These are phyloP conservation scores for Acrobasis suavella DNA, from an alignment of 2,888 invertebrate species.

Conservation along the genomic window DNA sequence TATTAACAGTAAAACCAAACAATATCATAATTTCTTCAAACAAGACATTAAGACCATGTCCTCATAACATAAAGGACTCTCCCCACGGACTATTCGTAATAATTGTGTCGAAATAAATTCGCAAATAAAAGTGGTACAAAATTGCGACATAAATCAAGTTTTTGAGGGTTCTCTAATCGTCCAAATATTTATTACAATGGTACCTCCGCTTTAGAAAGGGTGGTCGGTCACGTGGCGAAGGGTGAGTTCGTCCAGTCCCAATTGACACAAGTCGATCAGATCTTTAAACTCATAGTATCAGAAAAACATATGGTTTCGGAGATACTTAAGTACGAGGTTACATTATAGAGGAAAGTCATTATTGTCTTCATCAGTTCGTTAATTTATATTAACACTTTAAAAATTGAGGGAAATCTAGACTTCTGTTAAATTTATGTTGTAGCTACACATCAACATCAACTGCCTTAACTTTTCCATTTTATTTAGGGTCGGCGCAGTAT, in stretches of 20 bases:
- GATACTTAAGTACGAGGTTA: too few relatives aligned
- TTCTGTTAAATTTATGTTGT: too few relatives aligned
- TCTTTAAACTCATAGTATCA: constrained; percentile 19
- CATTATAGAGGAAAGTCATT: too few relatives aligned
- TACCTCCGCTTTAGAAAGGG: constrained; percentile 61
- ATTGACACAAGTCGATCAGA: constrained; percentile 36
- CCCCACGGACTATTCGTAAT: constrained; percentile 14
- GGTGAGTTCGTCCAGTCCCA: constrained; percentile 47
- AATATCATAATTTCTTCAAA: not conserved
- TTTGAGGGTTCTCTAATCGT: constrained; percentile 55
- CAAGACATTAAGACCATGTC: not conserved
- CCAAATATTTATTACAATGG: constrained; percentile 73
- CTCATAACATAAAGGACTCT: not conserved
- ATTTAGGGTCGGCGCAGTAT: too few relatives aligned
- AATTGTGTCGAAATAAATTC: constrained; percentile 22
- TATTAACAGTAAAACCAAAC: not conserved
- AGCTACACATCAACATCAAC: too few relatives aligned
- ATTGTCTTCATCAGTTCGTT: too few relatives aligned
- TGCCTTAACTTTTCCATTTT: too few relatives aligned
- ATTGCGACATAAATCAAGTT: constrained; percentile 41
- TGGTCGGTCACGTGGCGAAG: constrained; percentile 66
- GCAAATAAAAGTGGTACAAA: constrained; percentile 14
- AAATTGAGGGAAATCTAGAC: too few relatives aligned
- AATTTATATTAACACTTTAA: too few relatives aligned
- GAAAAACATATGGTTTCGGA: not conserved